Evolutionary conservation across 2,888 invertebrate genomes (phyloP).

Genomic region (Yponomeuta cagnagella): DNA sequence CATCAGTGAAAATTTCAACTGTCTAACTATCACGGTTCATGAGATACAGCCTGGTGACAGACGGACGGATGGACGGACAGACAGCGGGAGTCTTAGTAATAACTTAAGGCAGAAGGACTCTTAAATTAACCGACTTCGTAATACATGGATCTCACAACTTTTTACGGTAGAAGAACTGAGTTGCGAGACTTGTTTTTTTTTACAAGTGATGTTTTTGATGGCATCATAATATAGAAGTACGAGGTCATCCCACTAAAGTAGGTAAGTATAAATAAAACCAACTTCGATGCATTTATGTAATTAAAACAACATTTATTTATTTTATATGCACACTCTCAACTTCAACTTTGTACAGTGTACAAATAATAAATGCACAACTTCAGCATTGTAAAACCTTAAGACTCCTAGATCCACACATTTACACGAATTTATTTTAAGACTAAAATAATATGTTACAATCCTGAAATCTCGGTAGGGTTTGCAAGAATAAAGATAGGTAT

Average conservation of each 20-base stretch:
- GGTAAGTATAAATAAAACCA: neutral
- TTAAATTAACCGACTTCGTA: no score
- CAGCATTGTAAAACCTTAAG: constrained; percentile 63
- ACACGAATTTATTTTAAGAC: constrained; percentile 10
- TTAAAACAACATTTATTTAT: constrained; percentile 71
- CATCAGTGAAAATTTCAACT: no score
- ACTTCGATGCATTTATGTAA: neutral
- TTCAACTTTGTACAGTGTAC: constrained; percentile 65
- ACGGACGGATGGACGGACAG: no score
- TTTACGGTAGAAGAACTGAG: no score
- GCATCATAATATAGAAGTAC: no score
- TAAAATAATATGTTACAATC: constrained; percentile 5
- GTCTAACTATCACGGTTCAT: no score
- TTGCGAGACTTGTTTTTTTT: no score
- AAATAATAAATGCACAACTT: constrained; percentile 76
- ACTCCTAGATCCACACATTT: constrained; percentile 4
- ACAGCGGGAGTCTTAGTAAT: no score
- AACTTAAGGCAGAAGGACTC: no score
- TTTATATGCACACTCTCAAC: constrained; percentile 68
- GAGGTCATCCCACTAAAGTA: neutral
- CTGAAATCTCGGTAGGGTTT: neutral
- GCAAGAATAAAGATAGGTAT: constrained; percentile 7
- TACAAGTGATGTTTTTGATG: no score
- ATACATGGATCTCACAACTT: no score
- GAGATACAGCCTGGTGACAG: no score